These are phyloP conservation scores for Yponomeuta evonymella DNA, from an alignment of 2,888 invertebrate species.

Conservation along the genomic window DNA sequence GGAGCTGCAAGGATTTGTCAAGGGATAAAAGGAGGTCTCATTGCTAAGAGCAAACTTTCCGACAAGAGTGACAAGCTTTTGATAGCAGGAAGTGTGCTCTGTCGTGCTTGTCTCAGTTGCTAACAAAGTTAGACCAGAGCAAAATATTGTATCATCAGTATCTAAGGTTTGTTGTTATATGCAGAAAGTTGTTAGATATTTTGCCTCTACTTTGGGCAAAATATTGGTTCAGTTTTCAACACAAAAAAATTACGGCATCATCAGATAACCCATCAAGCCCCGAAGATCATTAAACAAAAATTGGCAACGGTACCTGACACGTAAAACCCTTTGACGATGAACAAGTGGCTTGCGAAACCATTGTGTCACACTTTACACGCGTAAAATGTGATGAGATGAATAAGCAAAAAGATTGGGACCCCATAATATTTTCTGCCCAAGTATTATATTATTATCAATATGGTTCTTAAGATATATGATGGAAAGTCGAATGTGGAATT, in stretches of 20 bases:
- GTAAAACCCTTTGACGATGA: background rate
- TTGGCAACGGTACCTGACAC: slow-evolving; percentile 10
- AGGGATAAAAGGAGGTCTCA: no score
- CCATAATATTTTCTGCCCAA: background rate
- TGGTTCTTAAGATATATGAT: background rate
- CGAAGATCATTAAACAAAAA: slow-evolving; percentile 6
- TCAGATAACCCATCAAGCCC: background rate
- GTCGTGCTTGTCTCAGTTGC: no score
- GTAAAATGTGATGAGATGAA: slow-evolving; percentile 1
- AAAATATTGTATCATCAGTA: no score
- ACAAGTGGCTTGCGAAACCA: slow-evolving; percentile 7
- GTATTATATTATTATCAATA: background rate
- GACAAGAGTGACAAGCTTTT: no score
- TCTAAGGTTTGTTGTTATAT: no score
- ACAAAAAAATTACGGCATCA: background rate
- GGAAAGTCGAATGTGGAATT: background rate
- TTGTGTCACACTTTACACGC: slow-evolving; percentile 1
- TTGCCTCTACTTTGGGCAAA: no score
- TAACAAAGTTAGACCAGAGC: no score
- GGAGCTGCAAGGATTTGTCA: no score
- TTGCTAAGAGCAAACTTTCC: no score
- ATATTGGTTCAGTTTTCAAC: background rate
- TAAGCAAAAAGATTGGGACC: background rate
- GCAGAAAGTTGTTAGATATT: no score
- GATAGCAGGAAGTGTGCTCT: no score